These are phyloP conservation scores for Picathartes gymnocephalus DNA, from an alignment of 2,113 vertebrate genomes.

Conservation along the genomic window DNA sequence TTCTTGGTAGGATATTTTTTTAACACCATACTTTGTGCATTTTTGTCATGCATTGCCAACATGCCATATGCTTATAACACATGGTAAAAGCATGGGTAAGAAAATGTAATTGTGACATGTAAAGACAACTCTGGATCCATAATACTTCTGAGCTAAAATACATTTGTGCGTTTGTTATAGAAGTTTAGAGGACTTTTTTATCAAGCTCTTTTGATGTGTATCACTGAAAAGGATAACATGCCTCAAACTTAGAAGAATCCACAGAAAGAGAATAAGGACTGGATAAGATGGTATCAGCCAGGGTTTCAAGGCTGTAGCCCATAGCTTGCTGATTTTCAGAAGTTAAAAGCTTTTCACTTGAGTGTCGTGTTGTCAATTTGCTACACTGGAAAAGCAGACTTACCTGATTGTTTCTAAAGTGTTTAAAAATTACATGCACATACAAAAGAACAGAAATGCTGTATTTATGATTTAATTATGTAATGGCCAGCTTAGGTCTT, in stretches of 20 bases:
- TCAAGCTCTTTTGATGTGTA: background rate
- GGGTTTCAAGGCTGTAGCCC: background rate
- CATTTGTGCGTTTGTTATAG: conserved; percentile 45
- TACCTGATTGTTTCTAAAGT: background rate
- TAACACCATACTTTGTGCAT: conserved; percentile 48
- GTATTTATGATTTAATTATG: background rate
- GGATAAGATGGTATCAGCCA: background rate
- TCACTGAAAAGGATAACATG: background rate
- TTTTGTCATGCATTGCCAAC: conserved; percentile 62
- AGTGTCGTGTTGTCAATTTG: background rate
- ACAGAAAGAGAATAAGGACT: background rate
- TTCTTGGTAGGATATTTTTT: conserved; percentile 47
- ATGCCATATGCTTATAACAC: conserved; percentile 68
- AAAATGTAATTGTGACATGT: conserved; percentile 64
- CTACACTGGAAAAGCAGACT: background rate
- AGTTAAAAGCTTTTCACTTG: background rate
- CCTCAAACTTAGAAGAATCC: background rate
- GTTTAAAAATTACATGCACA: background rate
- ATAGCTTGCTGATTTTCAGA: background rate
- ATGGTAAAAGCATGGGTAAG: conserved; percentile 63
- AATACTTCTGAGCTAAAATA: conserved; percentile 51
- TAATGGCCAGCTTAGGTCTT: background rate
- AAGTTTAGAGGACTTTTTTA: background rate
- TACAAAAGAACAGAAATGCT: background rate
- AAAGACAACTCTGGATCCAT: conserved; percentile 41